Percentiles rank a stretch among this genome's conserved stretches.
Conservation (phyloP, 2,113 vertebrate species). For the Hypanus sabinus region DNA sequence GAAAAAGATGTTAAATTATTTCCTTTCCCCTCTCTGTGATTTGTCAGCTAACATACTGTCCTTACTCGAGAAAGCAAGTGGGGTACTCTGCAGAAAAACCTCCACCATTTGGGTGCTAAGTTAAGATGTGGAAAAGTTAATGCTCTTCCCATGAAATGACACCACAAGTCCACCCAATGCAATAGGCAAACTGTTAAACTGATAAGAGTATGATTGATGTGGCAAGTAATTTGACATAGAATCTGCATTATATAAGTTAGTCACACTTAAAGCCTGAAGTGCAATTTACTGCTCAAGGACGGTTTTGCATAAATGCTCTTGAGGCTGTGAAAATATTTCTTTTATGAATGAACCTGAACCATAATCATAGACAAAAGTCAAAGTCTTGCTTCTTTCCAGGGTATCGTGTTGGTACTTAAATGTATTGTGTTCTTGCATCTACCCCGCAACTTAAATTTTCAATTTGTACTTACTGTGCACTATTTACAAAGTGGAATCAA, state of each 20-base stretch:
- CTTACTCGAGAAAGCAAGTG: not conserved
- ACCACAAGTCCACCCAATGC: not conserved
- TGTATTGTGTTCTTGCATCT: not conserved
- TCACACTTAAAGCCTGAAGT: no score
- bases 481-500: not conserved
- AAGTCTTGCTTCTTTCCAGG: not conserved
- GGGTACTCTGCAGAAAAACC: not conserved
- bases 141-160: no score
- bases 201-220: not conserved
- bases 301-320: not conserved
- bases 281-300: not conserved
- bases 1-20: not conserved
- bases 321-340: not conserved
- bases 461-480: conserved; percentile 6
- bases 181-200: not conserved
- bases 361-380: not conserved
- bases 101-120: not conserved
- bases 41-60: not conserved
- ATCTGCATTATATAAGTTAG: not conserved
- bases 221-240: not conserved
- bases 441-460: not conserved
- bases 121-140: not conserved
- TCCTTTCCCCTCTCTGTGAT: not conserved
- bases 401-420: not conserved
- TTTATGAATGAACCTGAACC: not conserved